Evolutionary conservation across 2,888 invertebrate species (phyloP), one percentile per base, ranked within the genome.

Genomic region (Cosmopolites sordidus): DNA sequence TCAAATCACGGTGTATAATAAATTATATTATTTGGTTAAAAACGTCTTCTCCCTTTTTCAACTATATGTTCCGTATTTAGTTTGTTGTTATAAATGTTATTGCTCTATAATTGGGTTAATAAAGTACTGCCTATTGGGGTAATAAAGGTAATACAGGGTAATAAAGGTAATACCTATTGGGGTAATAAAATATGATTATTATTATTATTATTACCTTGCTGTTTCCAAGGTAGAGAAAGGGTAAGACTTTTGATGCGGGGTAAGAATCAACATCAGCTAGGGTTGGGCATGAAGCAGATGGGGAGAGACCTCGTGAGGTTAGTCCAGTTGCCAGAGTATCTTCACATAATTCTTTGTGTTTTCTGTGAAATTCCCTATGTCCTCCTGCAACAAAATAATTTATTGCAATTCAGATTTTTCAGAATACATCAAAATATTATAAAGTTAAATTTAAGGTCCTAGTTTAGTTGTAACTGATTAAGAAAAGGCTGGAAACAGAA

Each of bases 201-300:
- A 12, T 33, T 5, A 12, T n/a, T 12, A 4, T 33, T 4, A 33
- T 33, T 74, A 91, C 89, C 61, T 83, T 79, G 67, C 87, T 88
- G 75, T 90, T 91, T 64, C 91, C 91, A 63, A 91, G 80, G 74
- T 86, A 86, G 61, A 91, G 78, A 75, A 86, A 88, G 45, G 90
- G 89, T 64, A 91, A 78, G 48, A 91, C 86, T 69, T 86, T 79
- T 54, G 89, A 87, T 58, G 88, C 84, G 14, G 86, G 86, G 70
- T 87, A 86, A 60, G 81, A 83, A 75, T 89, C 88, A 63, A 84
- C 83, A 71, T 84, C 84, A 67, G 78, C 69, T 29, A 73, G 72
- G 60, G 78, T 74, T 58, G 79, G 78, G 71, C 78, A 78, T 61
- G 79, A 78, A 58, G 79, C 76, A 11, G 73, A 70, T n/a, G 56